Evolutionary conservation across 2,888 invertebrate species (phyloP).

Genomic region (Marasmarcha lunaedactyla): DNA sequence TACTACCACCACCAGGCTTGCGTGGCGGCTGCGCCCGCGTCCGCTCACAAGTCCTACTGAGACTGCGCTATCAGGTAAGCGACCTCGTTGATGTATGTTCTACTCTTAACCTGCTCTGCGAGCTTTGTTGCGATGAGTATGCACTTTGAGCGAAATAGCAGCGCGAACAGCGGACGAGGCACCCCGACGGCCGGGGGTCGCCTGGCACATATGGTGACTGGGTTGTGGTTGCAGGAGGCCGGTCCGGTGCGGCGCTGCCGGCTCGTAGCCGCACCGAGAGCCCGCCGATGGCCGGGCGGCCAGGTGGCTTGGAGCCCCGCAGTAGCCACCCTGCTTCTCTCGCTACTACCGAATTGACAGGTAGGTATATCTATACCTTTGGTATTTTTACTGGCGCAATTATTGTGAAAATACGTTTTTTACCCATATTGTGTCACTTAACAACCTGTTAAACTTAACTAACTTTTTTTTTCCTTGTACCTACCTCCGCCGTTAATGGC

Average conservation of each 20-base stretch:
- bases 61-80: conserved; percentile 48
- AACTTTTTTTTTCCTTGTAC: too few species aligned
- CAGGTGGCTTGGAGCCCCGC: conserved; percentile 66
- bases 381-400: too few species aligned
- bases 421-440: too few species aligned
- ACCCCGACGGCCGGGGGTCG: conserved; percentile 29
- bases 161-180: conserved; percentile 36
- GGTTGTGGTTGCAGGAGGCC: conserved; percentile 66
- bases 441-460: too few species aligned
- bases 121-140: too few species aligned
- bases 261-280: conserved; percentile 59
- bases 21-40: conserved; percentile 60
- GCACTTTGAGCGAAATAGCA: conserved; percentile 46
- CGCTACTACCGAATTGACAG: conserved; percentile 52
- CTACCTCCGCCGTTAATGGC: too few species aligned
- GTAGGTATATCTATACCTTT: too few species aligned
- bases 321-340: conserved; percentile 60
- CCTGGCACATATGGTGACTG: conserved; percentile 48
- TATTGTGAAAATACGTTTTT: too few species aligned
- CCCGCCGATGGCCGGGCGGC: conserved; percentile 63
- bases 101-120: conserved; percentile 29
- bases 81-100: conserved; percentile 9
- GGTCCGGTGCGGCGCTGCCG: conserved; percentile 59
- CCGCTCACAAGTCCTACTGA: conserved; percentile 66
- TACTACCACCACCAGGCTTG: conserved; percentile 73